A percentile compares a stretch with the other conserved stretches of the same genome.
phyloP scores from a whole-genome alignment of 2,113 vertebrate genomes.

The Todiramphus chloris region DNA sequence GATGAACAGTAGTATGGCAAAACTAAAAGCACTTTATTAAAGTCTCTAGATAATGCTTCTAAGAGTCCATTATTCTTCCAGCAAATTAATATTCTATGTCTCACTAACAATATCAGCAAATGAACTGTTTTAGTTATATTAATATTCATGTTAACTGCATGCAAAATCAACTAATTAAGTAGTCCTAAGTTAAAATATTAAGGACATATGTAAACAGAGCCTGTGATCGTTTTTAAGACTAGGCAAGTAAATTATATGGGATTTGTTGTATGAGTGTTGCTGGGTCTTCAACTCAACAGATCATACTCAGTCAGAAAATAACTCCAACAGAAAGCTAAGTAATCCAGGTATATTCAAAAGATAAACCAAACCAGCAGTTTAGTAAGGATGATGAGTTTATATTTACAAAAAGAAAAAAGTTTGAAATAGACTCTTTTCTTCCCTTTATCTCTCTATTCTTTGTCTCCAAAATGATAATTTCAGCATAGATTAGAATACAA shows the following conservation, averaged over 20 bases:
- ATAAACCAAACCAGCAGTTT: not conserved
- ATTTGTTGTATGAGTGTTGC: not conserved
- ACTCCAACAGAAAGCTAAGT: not conserved
- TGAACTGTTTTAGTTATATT: constrained; percentile 31
- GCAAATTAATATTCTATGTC: constrained; percentile 42
- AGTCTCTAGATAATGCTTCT: not conserved
- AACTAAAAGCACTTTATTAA: constrained; percentile 26
- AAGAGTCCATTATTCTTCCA: constrained; percentile 41
- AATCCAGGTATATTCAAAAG: not conserved
- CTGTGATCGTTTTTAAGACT: constrained; percentile 23
- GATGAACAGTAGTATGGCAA: not conserved
- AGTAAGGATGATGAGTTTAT: not conserved
- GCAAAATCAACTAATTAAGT: constrained; percentile 56
- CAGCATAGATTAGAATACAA: not conserved
- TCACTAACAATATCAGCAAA: constrained; percentile 33
- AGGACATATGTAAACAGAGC: not conserved
- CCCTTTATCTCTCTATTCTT: not conserved
- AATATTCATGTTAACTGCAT: constrained; percentile 43
- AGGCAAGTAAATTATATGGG: not conserved
- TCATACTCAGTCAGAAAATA: not conserved
- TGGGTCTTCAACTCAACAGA: not conserved
- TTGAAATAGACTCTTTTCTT: not conserved
- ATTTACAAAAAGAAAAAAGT: not conserved
- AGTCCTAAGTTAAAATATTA: constrained; percentile 16
- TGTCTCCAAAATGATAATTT: not conserved